Conservation (phyloP, 2,113 vertebrate species). For the Sialia sialis region DNA sequence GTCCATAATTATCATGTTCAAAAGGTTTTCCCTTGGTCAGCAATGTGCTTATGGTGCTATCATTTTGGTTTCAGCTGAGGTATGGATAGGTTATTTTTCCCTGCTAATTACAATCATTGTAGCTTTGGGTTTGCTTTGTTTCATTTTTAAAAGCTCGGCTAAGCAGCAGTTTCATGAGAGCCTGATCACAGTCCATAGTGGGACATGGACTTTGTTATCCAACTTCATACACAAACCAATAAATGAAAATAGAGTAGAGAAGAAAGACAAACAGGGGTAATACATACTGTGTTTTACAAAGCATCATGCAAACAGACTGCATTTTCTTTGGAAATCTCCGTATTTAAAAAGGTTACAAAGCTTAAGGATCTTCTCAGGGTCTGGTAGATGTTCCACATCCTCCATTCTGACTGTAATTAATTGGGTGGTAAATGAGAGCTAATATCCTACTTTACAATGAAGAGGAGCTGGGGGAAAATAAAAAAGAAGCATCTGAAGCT, state of each 20-base stretch:
- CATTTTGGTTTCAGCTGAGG: neutral
- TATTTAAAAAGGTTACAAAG: neutral
- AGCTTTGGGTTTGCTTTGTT: neutral
- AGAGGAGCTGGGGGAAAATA: neutral
- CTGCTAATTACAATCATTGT: neutral
- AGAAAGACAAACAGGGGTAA: neutral
- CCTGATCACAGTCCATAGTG: neutral
- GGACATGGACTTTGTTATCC: neutral
- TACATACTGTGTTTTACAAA: neutral
- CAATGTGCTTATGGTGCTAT: neutral
- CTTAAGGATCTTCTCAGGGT: neutral
- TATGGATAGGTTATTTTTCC: neutral
- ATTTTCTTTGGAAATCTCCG: neutral
- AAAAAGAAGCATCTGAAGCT: neutral
- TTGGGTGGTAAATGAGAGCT: neutral
- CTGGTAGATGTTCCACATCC: neutral
- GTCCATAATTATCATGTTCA: neutral
- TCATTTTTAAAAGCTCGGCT: neutral
- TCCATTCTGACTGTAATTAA: neutral
- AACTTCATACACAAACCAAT: neutral
- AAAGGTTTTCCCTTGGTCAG: neutral
- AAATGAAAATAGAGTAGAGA: neutral
- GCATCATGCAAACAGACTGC: neutral
- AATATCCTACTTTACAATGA: neutral
- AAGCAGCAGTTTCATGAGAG: neutral